Percentiles rank a stretch among this genome's conserved stretches.
Evolutionary conservation across 2,113 vertebrate species (phyloP).

Genomic region (Heliornis fulica): DNA sequence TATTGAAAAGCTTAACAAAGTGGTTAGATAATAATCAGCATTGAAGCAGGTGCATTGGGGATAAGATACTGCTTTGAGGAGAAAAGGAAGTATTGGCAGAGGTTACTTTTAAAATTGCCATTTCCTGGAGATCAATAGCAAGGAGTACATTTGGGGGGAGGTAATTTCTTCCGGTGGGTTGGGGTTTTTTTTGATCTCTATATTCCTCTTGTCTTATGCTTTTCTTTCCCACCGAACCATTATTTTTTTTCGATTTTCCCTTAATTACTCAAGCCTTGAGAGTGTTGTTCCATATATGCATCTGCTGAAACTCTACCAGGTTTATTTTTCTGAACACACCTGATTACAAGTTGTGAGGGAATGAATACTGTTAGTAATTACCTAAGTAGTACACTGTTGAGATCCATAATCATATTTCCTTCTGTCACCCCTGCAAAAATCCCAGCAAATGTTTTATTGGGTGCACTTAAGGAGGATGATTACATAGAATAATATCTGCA

Average conservation of each 20-base stretch:
- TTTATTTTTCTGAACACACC: not conserved
- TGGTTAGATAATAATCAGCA: not conserved
- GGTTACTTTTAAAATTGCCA: not conserved
- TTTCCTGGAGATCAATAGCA: not conserved
- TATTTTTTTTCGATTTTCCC: not conserved
- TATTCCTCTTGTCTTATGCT: not conserved
- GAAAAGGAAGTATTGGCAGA: not conserved
- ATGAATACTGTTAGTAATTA: not conserved
- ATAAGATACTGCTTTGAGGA: not conserved
- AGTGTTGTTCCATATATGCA: not conserved
- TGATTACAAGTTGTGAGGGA: not conserved
- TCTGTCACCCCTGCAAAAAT: not conserved
- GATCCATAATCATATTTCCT: not conserved
- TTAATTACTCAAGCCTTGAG: not conserved
- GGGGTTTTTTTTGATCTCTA: not conserved
- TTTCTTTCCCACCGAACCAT: not conserved
- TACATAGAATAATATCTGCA: not conserved
- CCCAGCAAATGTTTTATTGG: not conserved
- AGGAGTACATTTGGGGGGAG: rapidly evolving
- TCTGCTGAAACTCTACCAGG: not conserved
- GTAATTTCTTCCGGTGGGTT: not conserved
- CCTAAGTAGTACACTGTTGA: not conserved
- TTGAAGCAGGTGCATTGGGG: not conserved
- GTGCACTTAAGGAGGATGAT: not conserved
- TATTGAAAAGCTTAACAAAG: not conserved